Evolutionary conservation across 2,888 invertebrate species (phyloP).

Genomic region (Xylocampa areola): DNA sequence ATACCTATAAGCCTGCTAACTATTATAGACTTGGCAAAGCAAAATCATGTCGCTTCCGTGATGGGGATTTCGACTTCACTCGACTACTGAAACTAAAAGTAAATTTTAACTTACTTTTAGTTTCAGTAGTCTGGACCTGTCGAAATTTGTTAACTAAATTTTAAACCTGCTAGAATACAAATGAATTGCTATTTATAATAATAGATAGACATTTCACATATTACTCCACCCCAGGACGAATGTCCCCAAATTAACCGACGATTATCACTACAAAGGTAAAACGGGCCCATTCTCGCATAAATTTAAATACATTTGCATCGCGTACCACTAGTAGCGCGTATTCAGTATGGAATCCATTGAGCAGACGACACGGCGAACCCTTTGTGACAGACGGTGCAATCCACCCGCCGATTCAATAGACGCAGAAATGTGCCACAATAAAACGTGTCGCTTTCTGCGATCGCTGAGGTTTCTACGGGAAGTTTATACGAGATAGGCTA

Average conservation of each 20-base stretch:
- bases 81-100: too few species aligned
- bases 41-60: too few species aligned
- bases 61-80: too few species aligned
- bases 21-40: too few species aligned
- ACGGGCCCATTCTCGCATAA: slow-evolving; percentile 39
- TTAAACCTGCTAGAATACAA: too few species aligned
- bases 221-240: slow-evolving; percentile 19
- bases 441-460: slow-evolving; percentile 44
- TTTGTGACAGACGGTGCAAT: slow-evolving; percentile 70
- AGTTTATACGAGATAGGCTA: slow-evolving; percentile 7
- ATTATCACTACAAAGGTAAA: slow-evolving; percentile 47
- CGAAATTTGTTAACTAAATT: too few species aligned
- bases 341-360: slow-evolving; percentile 44
- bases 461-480: slow-evolving; percentile 13
- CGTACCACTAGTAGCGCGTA: slow-evolving; percentile 36
- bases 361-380: slow-evolving; percentile 47
- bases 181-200: too few species aligned
- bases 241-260: slow-evolving; percentile 49
- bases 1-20: too few species aligned
- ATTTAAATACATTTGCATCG: slow-evolving; percentile 49
- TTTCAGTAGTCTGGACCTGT: too few species aligned
- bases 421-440: slow-evolving; percentile 60
- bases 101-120: too few species aligned
- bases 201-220: too few species aligned
- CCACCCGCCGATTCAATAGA: slow-evolving; percentile 60